Evolutionary conservation across 2,113 vertebrate species (phyloP).

Genomic region (Pelusios castaneus): DNA sequence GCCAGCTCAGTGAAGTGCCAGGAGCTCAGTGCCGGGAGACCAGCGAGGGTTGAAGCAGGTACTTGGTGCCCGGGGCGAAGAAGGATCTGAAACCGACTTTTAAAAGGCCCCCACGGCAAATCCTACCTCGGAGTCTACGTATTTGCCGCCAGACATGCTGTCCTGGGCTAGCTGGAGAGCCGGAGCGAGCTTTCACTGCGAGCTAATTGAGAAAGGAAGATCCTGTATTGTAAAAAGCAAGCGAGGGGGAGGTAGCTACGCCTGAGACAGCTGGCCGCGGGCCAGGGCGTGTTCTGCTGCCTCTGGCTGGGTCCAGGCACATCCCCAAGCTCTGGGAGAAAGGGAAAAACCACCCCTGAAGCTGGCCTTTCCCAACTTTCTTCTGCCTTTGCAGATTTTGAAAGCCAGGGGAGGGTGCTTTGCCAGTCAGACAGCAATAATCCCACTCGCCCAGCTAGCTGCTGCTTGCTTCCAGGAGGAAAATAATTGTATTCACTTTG

Average conservation of each 20-base stretch:
- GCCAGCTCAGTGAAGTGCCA: background rate
- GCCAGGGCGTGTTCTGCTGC: constrained; percentile 74
- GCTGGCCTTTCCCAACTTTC: background rate
- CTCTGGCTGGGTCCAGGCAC: constrained; percentile 64
- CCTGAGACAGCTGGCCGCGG: constrained; percentile 66
- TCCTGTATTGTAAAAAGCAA: constrained; percentile 60
- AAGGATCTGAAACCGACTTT: background rate
- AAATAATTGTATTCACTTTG: constrained; percentile 9
- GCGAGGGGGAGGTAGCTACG: constrained; percentile 74
- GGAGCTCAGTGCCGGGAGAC: background rate
- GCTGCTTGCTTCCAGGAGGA: background rate
- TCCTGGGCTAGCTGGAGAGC: constrained; percentile 62
- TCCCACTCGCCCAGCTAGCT: background rate
- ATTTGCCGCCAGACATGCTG: constrained; percentile 95
- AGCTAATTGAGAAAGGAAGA: constrained; percentile 79
- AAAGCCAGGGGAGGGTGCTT: constrained; percentile 29
- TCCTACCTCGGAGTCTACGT: constrained; percentile 88
- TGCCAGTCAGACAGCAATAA: background rate
- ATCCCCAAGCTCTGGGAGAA: constrained; percentile 51
- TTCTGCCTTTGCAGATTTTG: constrained; percentile 1
- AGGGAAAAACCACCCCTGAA: background rate
- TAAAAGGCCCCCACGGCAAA: background rate
- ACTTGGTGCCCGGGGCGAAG: background rate
- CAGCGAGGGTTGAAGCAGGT: background rate
- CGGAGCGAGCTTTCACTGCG: constrained; percentile 60